phyloP scores from a whole-genome alignment of 2,888 invertebrate species.

The Sesia apiformis region DNA sequence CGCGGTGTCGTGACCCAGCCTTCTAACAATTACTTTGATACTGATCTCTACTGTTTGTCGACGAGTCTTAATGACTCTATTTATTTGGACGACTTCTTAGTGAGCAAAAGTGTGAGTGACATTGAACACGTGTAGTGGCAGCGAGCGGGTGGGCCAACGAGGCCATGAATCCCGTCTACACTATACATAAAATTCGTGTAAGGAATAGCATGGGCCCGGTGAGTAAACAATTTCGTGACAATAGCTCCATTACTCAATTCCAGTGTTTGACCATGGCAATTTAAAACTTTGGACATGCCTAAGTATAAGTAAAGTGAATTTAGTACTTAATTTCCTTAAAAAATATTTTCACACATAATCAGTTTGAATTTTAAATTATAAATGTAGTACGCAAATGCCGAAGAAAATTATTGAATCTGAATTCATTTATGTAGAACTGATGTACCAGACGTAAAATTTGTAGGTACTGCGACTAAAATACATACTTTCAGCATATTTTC shows the following conservation, averaged over 20 bases:
- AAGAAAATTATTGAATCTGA: no score
- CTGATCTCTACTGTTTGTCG: constrained; percentile 50
- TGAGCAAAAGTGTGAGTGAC: constrained; percentile 22
- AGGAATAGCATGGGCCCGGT: constrained; percentile 40
- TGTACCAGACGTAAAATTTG: no score
- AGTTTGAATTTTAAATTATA: no score
- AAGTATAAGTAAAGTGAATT: not conserved
- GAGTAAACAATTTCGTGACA: constrained; percentile 18
- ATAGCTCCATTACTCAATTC: not conserved
- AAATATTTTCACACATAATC: no score
- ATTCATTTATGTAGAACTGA: no score
- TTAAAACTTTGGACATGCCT: not conserved
- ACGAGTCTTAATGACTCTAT: constrained; percentile 46
- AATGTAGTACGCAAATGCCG: no score
- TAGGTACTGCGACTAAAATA: no score
- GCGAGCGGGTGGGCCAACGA: not conserved
- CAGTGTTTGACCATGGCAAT: not conserved
- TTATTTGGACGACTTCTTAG: constrained; percentile 39
- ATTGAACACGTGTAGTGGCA: constrained; percentile 11
- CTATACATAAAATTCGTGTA: constrained; percentile 43
- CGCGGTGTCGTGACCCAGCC: constrained; percentile 51
- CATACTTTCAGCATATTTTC: no score
- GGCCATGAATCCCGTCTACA: constrained; percentile 49
- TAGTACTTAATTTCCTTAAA: no score
- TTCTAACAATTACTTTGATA: constrained; percentile 60